Evolutionary conservation across 2,888 invertebrate genomes (phyloP).

Genomic region (Phanerotoma sp.): DNA sequence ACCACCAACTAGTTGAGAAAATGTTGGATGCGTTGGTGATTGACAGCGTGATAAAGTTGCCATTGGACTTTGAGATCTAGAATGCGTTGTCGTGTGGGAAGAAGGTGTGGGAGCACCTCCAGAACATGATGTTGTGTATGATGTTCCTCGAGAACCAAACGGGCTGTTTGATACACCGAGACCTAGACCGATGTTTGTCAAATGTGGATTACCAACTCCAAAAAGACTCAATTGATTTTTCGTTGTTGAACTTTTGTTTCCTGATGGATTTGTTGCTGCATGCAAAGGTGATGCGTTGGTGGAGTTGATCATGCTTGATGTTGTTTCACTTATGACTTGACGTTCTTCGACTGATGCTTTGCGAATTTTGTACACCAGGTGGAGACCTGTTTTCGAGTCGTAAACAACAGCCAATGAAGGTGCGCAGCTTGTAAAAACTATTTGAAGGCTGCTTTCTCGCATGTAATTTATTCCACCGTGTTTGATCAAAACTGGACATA

Average conservation of each 20-base stretch:
- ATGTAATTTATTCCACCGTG: conserved; percentile 60
- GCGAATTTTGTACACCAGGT: conserved; percentile 80
- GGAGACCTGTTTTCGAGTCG: conserved; percentile 73
- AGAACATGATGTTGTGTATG: conserved; percentile 48
- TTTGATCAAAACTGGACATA: conserved; percentile 78
- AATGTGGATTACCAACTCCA: conserved; percentile 45
- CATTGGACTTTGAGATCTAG: conserved; percentile 61
- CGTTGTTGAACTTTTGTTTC: conserved; percentile 42
- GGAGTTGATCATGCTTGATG: conserved; percentile 46
- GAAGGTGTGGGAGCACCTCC: conserved; percentile 47
- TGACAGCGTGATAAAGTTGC: conserved; percentile 59
- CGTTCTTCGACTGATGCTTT: conserved; percentile 75
- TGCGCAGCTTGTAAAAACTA: conserved; percentile 74
- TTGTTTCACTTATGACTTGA: conserved; percentile 59
- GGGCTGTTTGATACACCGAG: conserved; percentile 41
- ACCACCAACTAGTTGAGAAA: conserved; percentile 45
- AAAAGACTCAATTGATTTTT: conserved; percentile 48
- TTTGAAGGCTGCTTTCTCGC: conserved; percentile 62
- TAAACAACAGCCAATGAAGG: conserved; percentile 83
- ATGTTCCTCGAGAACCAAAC: conserved; percentile 49
- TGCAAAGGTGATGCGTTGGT: conserved; percentile 42
- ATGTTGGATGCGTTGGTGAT: conserved; percentile 52
- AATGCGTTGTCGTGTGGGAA: conserved; percentile 48
- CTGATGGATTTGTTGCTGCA: conserved; percentile 40
- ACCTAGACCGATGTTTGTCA: conserved; percentile 39